Percentiles rank a stretch among this genome's conserved stretches.
phyloP scores from a whole-genome alignment of 2,113 vertebrate genomes.

The Prunella himalayana region DNA sequence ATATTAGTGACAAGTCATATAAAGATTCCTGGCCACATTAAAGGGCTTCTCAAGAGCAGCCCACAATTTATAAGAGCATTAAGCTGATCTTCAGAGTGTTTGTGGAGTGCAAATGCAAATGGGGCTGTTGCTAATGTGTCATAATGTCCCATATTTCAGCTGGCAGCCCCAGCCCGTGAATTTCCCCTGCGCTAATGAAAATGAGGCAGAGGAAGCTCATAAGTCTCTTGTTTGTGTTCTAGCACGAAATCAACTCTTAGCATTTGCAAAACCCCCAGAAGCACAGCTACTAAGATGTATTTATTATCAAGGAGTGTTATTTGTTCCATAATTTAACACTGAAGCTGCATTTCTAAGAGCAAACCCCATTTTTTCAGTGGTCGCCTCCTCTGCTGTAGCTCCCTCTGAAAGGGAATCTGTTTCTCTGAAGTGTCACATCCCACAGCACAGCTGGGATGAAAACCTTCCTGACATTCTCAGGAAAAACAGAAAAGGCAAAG shows the following conservation, averaged over 20 bases:
- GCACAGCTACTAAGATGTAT: slow-evolving; percentile 2
- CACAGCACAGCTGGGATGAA: not conserved
- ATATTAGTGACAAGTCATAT: not conserved
- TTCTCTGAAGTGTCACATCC: not conserved
- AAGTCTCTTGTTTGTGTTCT: not conserved
- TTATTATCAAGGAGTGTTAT: not conserved
- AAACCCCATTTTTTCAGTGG: not conserved
- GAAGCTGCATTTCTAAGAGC: not conserved
- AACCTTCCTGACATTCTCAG: not conserved
- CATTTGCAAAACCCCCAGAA: not conserved
- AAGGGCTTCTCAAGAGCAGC: not conserved
- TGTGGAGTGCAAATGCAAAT: not conserved
- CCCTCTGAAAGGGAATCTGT: not conserved
- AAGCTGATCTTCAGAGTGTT: not conserved
- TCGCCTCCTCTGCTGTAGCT: not conserved
- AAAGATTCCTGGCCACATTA: not conserved
- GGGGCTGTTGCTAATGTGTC: not conserved
- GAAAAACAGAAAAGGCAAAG: not conserved
- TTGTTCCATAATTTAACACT: slow-evolving; percentile 21
- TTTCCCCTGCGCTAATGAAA: not conserved
- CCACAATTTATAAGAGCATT: not conserved
- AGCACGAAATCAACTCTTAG: not conserved
- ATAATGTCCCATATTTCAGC: not conserved
- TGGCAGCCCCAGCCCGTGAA: not conserved
- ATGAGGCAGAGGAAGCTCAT: not conserved